A percentile compares a stretch with the other conserved stretches of the same genome.
Evolutionary conservation across 2,888 invertebrate species (phyloP).

Genomic region (Epiblema foenella): DNA sequence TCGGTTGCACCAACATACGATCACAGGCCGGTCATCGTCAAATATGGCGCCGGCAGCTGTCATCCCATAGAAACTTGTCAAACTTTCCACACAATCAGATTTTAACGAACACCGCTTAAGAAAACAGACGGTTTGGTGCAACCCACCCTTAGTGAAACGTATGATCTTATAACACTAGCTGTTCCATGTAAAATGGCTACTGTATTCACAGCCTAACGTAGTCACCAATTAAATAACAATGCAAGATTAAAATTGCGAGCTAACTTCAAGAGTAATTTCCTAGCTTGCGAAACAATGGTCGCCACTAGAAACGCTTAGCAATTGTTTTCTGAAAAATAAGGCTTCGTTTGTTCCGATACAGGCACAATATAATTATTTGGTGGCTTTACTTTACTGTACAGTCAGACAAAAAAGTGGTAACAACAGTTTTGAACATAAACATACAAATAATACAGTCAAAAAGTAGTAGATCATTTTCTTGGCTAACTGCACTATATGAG

Average conservation of each 20-base stretch:
- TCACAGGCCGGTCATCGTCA: no score
- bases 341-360: constrained; percentile 13
- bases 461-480: no score
- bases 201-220: not conserved
- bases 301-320: constrained; percentile 8
- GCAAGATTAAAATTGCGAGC: not conserved
- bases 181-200: not conserved
- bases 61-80: no score
- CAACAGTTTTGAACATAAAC: no score
- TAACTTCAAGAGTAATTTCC: constrained; percentile 15
- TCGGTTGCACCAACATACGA: no score
- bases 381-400: not conserved
- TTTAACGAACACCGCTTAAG: no score
- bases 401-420: no score
- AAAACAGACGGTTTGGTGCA: no score
- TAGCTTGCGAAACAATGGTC: constrained; percentile 11
- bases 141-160: not conserved
- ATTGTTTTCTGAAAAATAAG: constrained; percentile 25
- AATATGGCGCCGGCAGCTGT: no score
- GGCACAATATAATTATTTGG: constrained; percentile 20
- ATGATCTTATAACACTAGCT: not conserved
- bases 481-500: no score
- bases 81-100: no score
- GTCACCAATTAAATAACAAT: not conserved
- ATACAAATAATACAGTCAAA: no score